Conservation (phyloP, 2,888 invertebrate species). For the Athrips mouffetella region DNA sequence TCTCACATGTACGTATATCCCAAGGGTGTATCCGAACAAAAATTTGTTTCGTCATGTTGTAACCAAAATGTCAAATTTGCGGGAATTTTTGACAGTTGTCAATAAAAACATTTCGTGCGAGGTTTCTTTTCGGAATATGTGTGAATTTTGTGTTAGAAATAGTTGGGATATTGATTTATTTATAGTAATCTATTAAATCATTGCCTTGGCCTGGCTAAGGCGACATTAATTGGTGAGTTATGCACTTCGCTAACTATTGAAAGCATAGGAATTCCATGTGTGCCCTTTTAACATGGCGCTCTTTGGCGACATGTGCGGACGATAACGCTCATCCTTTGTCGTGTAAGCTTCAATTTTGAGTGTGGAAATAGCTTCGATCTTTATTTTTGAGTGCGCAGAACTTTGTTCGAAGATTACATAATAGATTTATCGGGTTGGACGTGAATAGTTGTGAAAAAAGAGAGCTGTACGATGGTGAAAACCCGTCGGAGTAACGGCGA, state of each 20-base stretch:
- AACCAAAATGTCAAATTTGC: slow-evolving; percentile 59
- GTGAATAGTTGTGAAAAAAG: slow-evolving; percentile 9
- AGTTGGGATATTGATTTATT: slow-evolving; percentile 25
- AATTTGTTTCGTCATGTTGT: slow-evolving; percentile 11
- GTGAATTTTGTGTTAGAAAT: slow-evolving; percentile 32
- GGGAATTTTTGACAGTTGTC: slow-evolving; percentile 73
- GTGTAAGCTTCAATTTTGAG: slow-evolving; percentile 50
- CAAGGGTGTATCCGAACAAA: slow-evolving; percentile 11
- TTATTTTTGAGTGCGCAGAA: slow-evolving; percentile 46
- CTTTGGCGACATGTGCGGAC: slow-evolving; percentile 68
- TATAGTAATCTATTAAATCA: slow-evolving; percentile 24
- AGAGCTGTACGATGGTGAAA: slow-evolving; percentile 71
- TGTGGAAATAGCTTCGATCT: slow-evolving; percentile 37
- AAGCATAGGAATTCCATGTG: slow-evolving; percentile 37
- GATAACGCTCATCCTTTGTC: slow-evolving; percentile 66
- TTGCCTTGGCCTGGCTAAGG: slow-evolving; percentile 32
- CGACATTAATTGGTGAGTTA: slow-evolving; percentile 56
- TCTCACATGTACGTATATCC: too few species aligned
- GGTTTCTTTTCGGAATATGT: slow-evolving; percentile 41
- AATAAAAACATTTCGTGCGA: slow-evolving; percentile 66
- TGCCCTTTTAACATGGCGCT: slow-evolving; percentile 70
- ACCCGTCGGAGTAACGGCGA: slow-evolving; percentile 77
- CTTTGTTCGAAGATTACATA: slow-evolving; percentile 49
- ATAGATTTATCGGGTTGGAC: slow-evolving; percentile 44
- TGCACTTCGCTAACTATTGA: slow-evolving; percentile 37